These are phyloP conservation scores for Diachasmimorpha longicaudata DNA, from an alignment of 1,140 invertebrate species.

Conservation along the genomic window DNA sequence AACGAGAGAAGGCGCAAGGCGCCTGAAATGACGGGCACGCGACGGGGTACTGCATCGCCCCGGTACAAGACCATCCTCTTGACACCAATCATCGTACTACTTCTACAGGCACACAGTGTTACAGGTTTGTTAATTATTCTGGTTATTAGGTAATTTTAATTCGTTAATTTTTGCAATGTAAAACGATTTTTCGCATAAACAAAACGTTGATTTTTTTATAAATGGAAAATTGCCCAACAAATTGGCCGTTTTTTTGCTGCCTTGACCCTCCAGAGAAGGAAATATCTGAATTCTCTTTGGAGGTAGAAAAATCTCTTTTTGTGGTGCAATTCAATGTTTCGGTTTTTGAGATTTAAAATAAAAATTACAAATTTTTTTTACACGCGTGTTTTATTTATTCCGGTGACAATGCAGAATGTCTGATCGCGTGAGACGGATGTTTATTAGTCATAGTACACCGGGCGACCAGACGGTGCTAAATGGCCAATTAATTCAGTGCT, in stretches of 20 bases:
- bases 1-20: slow-evolving; percentile 41
- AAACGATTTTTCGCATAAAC: too few relatives aligned
- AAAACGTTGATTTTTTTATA: too few relatives aligned
- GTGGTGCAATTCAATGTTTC: too few relatives aligned
- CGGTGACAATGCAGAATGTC: background rate
- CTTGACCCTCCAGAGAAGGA: too few relatives aligned
- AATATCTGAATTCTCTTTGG: too few relatives aligned
- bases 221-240: too few relatives aligned
- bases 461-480: slow-evolving; percentile 28
- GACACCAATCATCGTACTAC: slow-evolving; percentile 41
- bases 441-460: slow-evolving; percentile 11
- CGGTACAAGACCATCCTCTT: slow-evolving; percentile 42
- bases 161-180: background rate
- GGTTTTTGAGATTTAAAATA: too few relatives aligned
- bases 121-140: slow-evolving; percentile 39
- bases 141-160: too few relatives aligned
- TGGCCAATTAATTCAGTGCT: slow-evolving; percentile 38
- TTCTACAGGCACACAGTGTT: slow-evolving; percentile 43
- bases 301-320: too few relatives aligned
- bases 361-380: too few relatives aligned
- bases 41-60: slow-evolving; percentile 47
- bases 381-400: background rate
- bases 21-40: slow-evolving; percentile 56
- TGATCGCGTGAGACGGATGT: background rate
- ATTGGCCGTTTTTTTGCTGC: too few relatives aligned